phyloP scores from a whole-genome alignment of 1,140 invertebrate genomes.

The Temnothorax longispinosus region DNA sequence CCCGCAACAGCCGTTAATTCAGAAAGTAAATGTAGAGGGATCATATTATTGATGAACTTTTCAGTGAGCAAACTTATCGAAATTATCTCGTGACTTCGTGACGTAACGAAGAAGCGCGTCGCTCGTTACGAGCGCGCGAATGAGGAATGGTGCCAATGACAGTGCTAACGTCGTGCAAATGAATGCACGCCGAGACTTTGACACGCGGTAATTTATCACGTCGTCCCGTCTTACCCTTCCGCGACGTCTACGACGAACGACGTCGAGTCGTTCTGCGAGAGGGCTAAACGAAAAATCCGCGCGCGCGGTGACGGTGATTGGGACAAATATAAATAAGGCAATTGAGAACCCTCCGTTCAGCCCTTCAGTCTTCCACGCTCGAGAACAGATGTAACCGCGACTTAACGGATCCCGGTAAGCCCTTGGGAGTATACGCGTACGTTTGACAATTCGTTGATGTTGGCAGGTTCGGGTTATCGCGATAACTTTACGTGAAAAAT shows the following conservation, averaged over 20 bases:
- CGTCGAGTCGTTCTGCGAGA: neutral
- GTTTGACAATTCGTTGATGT: conserved; percentile 56
- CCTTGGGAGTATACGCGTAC: conserved; percentile 69
- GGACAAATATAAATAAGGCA: conserved; percentile 84
- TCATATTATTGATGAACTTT: conserved; percentile 14
- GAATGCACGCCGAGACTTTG: conserved; percentile 82
- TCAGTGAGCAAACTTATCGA: conserved; percentile 24
- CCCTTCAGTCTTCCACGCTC: conserved; percentile 58
- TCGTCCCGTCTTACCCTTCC: conserved; percentile 69
- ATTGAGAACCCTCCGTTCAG: conserved; percentile 64
- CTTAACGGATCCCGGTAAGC: conserved; percentile 76
- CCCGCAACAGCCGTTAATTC: neutral
- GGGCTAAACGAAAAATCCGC: conserved; percentile 61
- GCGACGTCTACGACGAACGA: conserved; percentile 56
- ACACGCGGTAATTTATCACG: conserved; percentile 83
- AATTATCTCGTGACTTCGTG: conserved; percentile 52
- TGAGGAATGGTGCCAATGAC: conserved; percentile 83
- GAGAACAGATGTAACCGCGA: conserved; percentile 72
- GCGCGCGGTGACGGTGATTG: conserved; percentile 75
- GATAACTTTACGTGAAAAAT: conserved; percentile 79
- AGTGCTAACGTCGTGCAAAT: conserved; percentile 84
- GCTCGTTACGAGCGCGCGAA: conserved; percentile 66
- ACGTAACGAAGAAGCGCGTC: conserved; percentile 59
- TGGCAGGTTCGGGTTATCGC: conserved; percentile 64
- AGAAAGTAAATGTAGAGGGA: neutral